Evolutionary conservation across 2,113 vertebrate genomes (phyloP).

Genomic region (Brachyhypopomus occidentalis): DNA sequence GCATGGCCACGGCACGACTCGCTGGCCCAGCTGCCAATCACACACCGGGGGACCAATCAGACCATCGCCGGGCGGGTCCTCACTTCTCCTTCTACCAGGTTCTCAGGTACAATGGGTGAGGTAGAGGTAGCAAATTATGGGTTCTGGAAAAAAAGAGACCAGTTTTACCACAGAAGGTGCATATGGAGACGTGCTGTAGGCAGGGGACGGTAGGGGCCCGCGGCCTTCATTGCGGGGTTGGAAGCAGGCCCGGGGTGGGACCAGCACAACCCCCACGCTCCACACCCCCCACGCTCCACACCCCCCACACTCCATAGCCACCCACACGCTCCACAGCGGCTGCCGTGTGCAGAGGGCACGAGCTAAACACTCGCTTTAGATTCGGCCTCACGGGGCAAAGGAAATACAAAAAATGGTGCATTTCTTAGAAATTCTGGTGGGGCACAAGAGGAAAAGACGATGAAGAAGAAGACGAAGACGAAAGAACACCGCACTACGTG

Average conservation of each 20-base stretch:
- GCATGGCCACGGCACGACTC: no score
- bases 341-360: constrained; percentile 19
- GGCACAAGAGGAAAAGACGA: constrained; percentile 57
- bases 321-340: constrained; percentile 6
- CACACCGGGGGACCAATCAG: no score
- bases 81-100: no score
- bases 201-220: not conserved
- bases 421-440: constrained; percentile 67
- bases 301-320: no score
- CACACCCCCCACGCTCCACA: not conserved
- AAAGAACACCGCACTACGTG: constrained; percentile 49
- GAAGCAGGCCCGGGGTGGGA: no score
- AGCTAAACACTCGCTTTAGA: constrained; percentile 34
- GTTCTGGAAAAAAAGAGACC: not conserved
- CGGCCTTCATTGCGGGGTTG: not conserved
- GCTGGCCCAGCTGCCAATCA: no score
- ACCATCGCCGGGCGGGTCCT: no score
- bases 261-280: no score
- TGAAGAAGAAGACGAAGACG: constrained; percentile 49
- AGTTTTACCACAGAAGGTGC: not conserved
- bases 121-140: no score
- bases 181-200: not conserved
- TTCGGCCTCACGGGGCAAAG: constrained; percentile 49
- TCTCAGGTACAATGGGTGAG: no score
- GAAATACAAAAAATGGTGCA: constrained; percentile 51